Percentiles rank a stretch among this genome's conserved stretches.
Evolutionary conservation across 2,797 vertebrate genomes (phyloP).

Genomic region (Peromyscus nudipes): DNA sequence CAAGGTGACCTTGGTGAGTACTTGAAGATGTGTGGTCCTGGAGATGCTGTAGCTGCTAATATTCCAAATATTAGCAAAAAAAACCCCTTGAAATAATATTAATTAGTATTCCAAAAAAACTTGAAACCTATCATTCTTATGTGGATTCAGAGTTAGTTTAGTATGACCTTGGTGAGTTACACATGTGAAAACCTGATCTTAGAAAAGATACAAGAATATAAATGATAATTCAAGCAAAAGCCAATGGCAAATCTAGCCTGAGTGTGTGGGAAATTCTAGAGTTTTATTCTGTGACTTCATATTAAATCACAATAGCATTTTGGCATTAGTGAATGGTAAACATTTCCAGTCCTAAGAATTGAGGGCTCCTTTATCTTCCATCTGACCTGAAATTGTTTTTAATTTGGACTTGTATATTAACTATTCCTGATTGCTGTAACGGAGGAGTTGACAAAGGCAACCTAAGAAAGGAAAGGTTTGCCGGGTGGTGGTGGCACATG

Average conservation of each 20-base stretch:
- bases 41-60: neutral
- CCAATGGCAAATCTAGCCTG: neutral
- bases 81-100: too few species aligned
- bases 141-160: slow-evolving; percentile 3
- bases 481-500: too few species aligned
- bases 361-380: neutral
- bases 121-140: neutral
- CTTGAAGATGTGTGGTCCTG: slow-evolving; percentile 4
- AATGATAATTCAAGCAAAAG: neutral
- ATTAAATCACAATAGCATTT: slow-evolving; percentile 21
- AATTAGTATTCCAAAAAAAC: neutral
- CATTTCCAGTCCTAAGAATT: neutral
- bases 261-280: neutral
- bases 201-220: neutral
- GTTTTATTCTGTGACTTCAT: slow-evolving; percentile 9
- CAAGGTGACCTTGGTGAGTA: neutral
- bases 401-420: neutral
- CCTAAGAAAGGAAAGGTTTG: too few species aligned
- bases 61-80: too few species aligned
- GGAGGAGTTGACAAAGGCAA: neutral
- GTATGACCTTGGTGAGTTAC: slow-evolving; percentile 32
- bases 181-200: slow-evolving; percentile 22
- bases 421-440: neutral
- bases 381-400: slow-evolving; percentile 7
- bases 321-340: neutral